Evolutionary conservation across 2,888 invertebrate genomes (phyloP).

Genomic region (Microchrysa polita): DNA sequence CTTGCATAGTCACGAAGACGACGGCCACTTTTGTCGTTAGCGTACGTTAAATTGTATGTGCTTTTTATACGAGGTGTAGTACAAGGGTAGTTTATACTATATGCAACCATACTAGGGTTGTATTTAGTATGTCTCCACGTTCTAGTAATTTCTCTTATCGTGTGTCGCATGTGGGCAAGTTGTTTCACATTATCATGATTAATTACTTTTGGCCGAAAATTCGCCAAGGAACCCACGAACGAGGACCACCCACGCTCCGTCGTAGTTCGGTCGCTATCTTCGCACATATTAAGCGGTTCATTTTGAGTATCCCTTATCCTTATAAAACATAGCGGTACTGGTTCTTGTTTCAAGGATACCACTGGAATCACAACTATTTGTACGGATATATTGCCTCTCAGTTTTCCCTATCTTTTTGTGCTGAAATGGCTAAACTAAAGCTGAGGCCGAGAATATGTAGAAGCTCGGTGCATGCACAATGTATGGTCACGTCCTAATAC

Average conservation of each 20-base stretch:
- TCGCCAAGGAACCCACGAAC: slow-evolving; percentile 16
- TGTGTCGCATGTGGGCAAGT: slow-evolving; percentile 47
- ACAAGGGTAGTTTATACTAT: not conserved
- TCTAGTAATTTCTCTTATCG: slow-evolving; percentile 46
- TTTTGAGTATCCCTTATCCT: no score
- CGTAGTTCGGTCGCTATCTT: no score
- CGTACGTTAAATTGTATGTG: no score
- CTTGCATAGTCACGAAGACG: slow-evolving; percentile 10
- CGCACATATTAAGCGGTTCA: slow-evolving; percentile 23
- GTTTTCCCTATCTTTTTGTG: slow-evolving; percentile 37
- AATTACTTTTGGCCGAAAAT: slow-evolving; percentile 46
- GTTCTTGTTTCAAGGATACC: no score
- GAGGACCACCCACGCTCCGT: no score
- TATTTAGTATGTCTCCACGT: not conserved
- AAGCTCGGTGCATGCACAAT: not conserved
- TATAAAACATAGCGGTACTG: no score
- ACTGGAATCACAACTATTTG: not conserved
- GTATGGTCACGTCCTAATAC: not conserved
- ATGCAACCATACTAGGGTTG: not conserved
- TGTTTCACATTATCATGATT: slow-evolving; percentile 49
- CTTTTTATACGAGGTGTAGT: not conserved
- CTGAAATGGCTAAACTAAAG: slow-evolving; percentile 27
- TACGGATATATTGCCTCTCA: not conserved
- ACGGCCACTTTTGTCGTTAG: not conserved
- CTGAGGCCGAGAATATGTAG: not conserved